Evolutionary conservation across 2,113 vertebrate species (phyloP).

Genomic region (Lutjanus erythropterus): DNA sequence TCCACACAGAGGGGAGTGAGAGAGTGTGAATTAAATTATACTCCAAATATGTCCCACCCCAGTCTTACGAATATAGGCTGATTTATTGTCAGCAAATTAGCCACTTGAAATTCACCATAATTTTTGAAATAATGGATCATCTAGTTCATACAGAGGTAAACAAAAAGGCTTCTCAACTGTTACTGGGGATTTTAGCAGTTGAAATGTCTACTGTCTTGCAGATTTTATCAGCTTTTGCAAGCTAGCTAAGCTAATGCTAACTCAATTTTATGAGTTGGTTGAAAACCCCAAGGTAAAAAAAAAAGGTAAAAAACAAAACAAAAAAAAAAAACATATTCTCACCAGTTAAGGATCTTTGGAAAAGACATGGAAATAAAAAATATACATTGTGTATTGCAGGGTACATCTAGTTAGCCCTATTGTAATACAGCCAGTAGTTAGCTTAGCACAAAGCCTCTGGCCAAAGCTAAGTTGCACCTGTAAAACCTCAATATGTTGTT

Average conservation of each 20-base stretch:
- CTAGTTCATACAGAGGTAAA: not conserved
- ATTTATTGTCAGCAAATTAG: not conserved
- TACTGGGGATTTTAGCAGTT: not conserved
- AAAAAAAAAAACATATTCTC: too few relatives aligned
- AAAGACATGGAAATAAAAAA: not conserved
- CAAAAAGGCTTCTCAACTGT: not conserved
- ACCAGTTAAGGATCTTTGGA: not conserved
- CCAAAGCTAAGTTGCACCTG: too few relatives aligned
- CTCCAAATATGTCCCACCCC: too few relatives aligned
- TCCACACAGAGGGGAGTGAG: not conserved
- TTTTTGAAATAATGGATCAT: not conserved
- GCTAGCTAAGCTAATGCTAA: not conserved
- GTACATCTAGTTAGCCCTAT: too few relatives aligned
- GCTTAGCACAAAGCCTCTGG: too few relatives aligned
- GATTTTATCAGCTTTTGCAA: not conserved
- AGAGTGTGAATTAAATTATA: constrained; percentile 17
- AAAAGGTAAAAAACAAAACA: not conserved
- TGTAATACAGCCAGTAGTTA: too few relatives aligned
- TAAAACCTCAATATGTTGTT: too few relatives aligned
- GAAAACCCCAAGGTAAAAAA: not conserved
- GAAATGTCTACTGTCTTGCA: not conserved
- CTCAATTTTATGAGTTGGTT: not conserved
- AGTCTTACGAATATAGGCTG: too few relatives aligned
- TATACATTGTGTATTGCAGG: too few relatives aligned
- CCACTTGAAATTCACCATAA: not conserved